Percentiles rank a stretch among this genome's conserved stretches.
Evolutionary conservation across 2,113 vertebrate species (phyloP).

Genomic region (Calidris pugnax): DNA sequence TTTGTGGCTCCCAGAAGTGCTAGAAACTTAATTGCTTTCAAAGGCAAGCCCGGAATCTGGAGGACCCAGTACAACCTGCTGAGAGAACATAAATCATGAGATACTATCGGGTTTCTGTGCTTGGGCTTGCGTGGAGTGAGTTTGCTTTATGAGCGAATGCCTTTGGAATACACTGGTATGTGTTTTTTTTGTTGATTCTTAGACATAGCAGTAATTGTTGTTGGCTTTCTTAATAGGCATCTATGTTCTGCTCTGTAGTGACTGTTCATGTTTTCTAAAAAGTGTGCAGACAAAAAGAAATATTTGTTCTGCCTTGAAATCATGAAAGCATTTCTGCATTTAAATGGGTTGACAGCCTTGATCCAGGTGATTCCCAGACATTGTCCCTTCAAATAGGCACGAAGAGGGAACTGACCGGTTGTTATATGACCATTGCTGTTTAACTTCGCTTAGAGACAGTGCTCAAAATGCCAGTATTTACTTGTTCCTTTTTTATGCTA

Average conservation of each 20-base stretch:
- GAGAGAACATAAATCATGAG: conserved; percentile 51
- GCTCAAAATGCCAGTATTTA: neutral
- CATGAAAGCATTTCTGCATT: neutral
- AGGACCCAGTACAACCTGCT: conserved; percentile 60
- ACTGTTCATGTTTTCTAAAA: neutral
- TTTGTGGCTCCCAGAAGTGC: conserved; percentile 31
- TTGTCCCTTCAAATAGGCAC: neutral
- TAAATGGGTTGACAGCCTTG: neutral
- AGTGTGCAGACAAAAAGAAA: neutral
- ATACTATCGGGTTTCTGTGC: conserved; percentile 52
- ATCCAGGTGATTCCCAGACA: neutral
- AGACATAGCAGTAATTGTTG: conserved; percentile 18
- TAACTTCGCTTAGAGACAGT: neutral
- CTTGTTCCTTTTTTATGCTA: neutral
- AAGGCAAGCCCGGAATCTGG: conserved; percentile 60
- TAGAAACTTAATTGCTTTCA: conserved; percentile 61
- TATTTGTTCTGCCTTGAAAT: neutral
- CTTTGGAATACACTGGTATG: conserved; percentile 37
- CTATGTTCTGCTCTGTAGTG: neutral
- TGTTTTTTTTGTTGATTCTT: conserved; percentile 21
- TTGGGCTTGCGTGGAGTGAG: conserved; percentile 31
- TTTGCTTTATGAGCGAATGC: conserved; percentile 37
- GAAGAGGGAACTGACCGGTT: neutral
- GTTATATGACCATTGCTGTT: neutral
- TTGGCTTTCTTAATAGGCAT: conserved; percentile 21